phyloP scores from a whole-genome alignment of 2,797 vertebrate species.

The Sebastes iracundus region DNA sequence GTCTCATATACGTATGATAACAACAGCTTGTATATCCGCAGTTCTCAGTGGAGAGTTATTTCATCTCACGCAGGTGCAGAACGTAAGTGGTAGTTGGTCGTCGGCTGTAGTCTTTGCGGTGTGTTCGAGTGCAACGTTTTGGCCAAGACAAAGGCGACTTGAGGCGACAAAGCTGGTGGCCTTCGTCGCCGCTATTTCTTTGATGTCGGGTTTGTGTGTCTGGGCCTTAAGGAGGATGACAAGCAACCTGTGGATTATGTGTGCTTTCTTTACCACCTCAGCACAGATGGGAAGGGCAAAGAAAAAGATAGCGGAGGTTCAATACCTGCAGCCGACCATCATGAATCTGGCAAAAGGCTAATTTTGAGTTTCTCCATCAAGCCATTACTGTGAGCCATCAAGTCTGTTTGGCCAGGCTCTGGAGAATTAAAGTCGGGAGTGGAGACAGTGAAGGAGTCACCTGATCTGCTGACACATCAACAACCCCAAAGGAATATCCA shows the following conservation, averaged over 20 bases:
- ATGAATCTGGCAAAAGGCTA: neutral
- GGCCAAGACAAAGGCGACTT: too few species aligned
- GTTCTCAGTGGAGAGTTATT: too few species aligned
- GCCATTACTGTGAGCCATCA: slow-evolving; percentile 1
- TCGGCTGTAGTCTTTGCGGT: too few species aligned
- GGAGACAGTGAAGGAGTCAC: slow-evolving; percentile 32
- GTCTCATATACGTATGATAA: too few species aligned
- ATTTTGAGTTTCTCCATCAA: slow-evolving; percentile 14
- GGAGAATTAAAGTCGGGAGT: slow-evolving; percentile 15
- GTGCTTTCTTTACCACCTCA: neutral
- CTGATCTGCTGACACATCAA: slow-evolving; percentile 40
- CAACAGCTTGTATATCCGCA: too few species aligned
- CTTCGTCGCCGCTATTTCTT: too few species aligned
- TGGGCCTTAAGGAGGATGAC: neutral
- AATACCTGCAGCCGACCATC: neutral
- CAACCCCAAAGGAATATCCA: slow-evolving; percentile 39
- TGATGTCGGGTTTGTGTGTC: too few species aligned
- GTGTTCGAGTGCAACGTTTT: too few species aligned
- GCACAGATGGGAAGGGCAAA: neutral
- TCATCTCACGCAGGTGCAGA: too few species aligned
- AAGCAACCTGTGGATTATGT: neutral
- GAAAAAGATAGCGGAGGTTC: neutral
- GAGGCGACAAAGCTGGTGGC: too few species aligned
- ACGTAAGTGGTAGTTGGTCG: too few species aligned
- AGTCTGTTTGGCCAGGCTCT: neutral